These are phyloP conservation scores for Gastrophysa polygoni DNA, from an alignment of 2,888 invertebrate species.

Conservation along the genomic window DNA sequence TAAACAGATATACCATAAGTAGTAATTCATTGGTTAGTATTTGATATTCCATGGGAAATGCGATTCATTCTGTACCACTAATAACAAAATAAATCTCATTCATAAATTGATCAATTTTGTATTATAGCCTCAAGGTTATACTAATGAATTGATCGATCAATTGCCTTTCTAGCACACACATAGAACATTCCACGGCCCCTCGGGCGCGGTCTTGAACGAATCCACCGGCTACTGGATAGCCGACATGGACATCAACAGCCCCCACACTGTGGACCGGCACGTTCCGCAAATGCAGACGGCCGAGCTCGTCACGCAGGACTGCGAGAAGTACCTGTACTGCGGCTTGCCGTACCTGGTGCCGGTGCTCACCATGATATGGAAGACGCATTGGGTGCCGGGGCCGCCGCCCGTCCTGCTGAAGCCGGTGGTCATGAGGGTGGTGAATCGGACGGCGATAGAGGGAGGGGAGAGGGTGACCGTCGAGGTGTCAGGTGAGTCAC, in stretches of 20 bases:
- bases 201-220: conserved; percentile 59
- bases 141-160: too few relatives aligned
- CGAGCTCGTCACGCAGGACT: conserved; percentile 61
- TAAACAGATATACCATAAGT: too few relatives aligned
- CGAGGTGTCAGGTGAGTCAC: conserved; percentile 59
- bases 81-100: too few relatives aligned
- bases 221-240: conserved; percentile 73
- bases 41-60: too few relatives aligned
- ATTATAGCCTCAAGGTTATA: too few relatives aligned
- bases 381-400: conserved; percentile 67
- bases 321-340: conserved; percentile 72
- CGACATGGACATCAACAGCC: conserved; percentile 77
- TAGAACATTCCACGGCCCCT: conserved; percentile 64
- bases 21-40: too few relatives aligned
- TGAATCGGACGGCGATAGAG: conserved; percentile 53
- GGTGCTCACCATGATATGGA: conserved; percentile 70
- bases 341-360: conserved; percentile 83
- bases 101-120: too few relatives aligned
- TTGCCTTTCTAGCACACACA: conserved; percentile 62
- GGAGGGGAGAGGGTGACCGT: conserved; percentile 59
- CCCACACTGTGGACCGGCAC: conserved; percentile 63
- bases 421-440: conserved; percentile 60
- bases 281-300: conserved; percentile 63
- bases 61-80: too few relatives aligned
- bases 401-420: conserved; percentile 61